Evolutionary conservation across 2,888 invertebrate species (phyloP), one percentile per base, ranked within the genome.

Genomic region (Hemaris fuciformis): DNA sequence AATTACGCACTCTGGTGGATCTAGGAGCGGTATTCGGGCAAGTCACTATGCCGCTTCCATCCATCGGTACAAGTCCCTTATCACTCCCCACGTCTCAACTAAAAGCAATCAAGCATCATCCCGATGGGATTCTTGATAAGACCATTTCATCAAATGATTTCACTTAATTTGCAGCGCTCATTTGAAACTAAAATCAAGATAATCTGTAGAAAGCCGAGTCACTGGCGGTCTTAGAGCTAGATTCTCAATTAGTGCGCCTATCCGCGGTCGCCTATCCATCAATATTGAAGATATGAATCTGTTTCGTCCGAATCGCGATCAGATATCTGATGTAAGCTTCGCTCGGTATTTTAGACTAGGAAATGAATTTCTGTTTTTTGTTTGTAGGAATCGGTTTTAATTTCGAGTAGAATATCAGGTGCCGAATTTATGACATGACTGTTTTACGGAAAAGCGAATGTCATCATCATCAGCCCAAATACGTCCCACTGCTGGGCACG

Each of bases 241-340:
- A 46, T 34, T 48, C 38, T 48, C 46, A 48, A 59, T 59, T 59
- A 59, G 25, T 18, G 59, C 59, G 31, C 22, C 31, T 45, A 45
- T 41, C 59, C n/a, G 22, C 46, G 15, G 38, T 15, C 45, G 59
- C 46, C 46, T 38, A 46, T 59, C 59, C 46, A 59, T 59, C 59
- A 59, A 59, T 23, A 46, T 58, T 23, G 22, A 23, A 34, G 58
- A 58, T 58, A 45, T 18, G 34, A 34, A 59, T 59, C 59, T 31
- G 45, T 18, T 23, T n/a, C 38, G n/a, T 2, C 15, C 23, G 34
- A 38, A 48, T 34, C 45, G 57, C 20, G 38, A 34, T 46, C 15
- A 15, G 22, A 59, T 34, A 8, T 23, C 8, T n/a, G 13, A 7
- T 38, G 27, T 27, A 27, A 27, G n/a, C 38, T 38, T 23, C 13